Conservation (phyloP, 2,888 invertebrate species). For the Lasioglossum oenotherae region DNA sequence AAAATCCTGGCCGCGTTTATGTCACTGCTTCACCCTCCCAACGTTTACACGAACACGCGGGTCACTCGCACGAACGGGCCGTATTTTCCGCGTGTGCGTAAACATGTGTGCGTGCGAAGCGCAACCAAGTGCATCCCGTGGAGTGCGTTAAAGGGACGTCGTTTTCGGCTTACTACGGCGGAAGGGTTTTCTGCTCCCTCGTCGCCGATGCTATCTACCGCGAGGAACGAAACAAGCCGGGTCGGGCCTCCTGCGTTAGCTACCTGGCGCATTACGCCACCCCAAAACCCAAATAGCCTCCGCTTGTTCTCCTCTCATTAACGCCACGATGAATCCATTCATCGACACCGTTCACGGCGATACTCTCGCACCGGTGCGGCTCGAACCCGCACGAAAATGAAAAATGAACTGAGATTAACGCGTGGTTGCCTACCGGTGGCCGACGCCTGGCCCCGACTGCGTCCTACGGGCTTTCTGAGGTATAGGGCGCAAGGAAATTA, state of each 20-base stretch:
- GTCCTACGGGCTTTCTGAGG: not conserved
- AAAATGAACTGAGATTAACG: conserved; percentile 68
- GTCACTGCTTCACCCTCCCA: conserved; percentile 53
- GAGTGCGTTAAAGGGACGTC: conserved; percentile 63
- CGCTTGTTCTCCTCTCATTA: conserved; percentile 71
- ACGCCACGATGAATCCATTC: conserved; percentile 68
- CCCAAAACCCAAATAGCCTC: conserved; percentile 55
- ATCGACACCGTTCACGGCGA: conserved; percentile 45
- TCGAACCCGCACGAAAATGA: conserved; percentile 61
- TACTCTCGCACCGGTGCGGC: conserved; percentile 30
- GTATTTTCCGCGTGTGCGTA: conserved; percentile 11
- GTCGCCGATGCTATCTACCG: conserved; percentile 59
- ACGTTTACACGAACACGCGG: conserved; percentile 29
- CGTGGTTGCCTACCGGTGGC: conserved; percentile 38
- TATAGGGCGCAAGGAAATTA: not conserved
- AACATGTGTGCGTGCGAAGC: conserved; percentile 22
- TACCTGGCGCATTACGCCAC: conserved; percentile 58
- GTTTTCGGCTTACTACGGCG: conserved; percentile 56
- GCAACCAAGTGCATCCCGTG: conserved; percentile 58
- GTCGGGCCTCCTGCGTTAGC: conserved; percentile 18
- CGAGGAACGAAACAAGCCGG: conserved; percentile 45
- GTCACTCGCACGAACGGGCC: not conserved
- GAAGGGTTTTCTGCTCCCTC: conserved; percentile 43
- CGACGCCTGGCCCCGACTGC: not conserved
- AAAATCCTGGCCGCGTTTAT: conserved; percentile 61